These are phyloP conservation scores for Crotalus tigris DNA, from an alignment of 2,113 vertebrate species.

Conservation along the genomic window DNA sequence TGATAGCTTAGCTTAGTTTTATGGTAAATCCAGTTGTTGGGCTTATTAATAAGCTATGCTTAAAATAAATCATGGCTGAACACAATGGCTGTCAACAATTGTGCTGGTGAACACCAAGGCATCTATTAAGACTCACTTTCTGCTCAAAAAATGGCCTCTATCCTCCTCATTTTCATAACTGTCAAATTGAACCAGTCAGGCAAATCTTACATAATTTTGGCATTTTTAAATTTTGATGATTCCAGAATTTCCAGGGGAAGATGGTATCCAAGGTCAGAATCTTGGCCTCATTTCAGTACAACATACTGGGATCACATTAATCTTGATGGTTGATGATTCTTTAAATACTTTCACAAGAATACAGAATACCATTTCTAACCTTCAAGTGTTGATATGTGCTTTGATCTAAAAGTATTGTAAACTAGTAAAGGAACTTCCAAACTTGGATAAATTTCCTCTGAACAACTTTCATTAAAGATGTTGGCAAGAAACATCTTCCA, in stretches of 20 bases:
- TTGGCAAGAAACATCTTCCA: not conserved
- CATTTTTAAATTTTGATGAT: not conserved
- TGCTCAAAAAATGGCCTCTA: not conserved
- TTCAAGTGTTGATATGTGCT: not conserved
- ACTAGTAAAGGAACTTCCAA: not conserved
- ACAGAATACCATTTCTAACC: not conserved
- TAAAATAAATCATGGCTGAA: not conserved
- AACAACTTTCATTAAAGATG: slow-evolving; percentile 2
- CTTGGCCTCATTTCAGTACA: not conserved
- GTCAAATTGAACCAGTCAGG: not conserved
- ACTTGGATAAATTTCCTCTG: not conserved
- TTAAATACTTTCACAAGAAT: not conserved
- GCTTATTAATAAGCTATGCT: not conserved
- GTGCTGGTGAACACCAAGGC: not conserved
- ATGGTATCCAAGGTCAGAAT: not conserved
- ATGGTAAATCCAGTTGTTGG: not conserved
- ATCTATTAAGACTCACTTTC: not conserved
- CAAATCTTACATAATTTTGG: not conserved
- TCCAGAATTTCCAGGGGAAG: not conserved
- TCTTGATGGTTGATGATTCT: not conserved
- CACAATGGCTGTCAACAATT: not conserved
- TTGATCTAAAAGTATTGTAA: not conserved
- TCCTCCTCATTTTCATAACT: not conserved
- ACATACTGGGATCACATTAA: not conserved
- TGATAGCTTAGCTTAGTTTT: not conserved